phyloP scores from a whole-genome alignment of 2,888 invertebrate species.

The Nycteola revayana region DNA sequence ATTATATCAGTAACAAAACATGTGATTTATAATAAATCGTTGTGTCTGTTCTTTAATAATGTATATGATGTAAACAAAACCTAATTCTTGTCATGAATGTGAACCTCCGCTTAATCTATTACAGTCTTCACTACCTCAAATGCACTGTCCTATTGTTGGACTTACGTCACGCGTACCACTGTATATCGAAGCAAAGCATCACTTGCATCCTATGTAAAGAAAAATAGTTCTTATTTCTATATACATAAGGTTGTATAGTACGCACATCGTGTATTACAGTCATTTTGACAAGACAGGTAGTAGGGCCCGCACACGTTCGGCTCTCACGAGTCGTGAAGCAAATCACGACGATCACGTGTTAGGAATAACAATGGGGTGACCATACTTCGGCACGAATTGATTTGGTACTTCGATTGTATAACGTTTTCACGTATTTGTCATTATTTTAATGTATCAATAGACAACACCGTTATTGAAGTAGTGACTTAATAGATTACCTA shows the following conservation, averaged over 20 bases:
- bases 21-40: too few relatives aligned
- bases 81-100: conserved; percentile 2
- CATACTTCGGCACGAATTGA: conserved; percentile 36
- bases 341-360: conserved; percentile 39
- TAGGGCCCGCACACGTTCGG: conserved; percentile 36
- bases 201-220: not conserved
- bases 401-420: conserved; percentile 31
- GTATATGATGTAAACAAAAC: too few relatives aligned
- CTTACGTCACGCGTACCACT: conserved; percentile 20
- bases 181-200: conserved; percentile 7
- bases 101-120: conserved; percentile 16
- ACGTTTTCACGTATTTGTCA: conserved; percentile 29
- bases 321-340: conserved; percentile 38
- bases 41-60: too few relatives aligned
- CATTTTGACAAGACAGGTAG: conserved; percentile 35
- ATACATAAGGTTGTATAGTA: conserved; percentile 1
- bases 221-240: conserved; percentile 1
- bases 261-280: conserved; percentile 7
- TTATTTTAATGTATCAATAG: conserved; percentile 27
- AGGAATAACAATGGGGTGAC: conserved; percentile 40
- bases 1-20: too few relatives aligned
- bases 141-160: conserved; percentile 21
- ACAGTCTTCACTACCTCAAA: conserved; percentile 17
- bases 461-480: too few relatives aligned
- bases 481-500: too few relatives aligned